Evolutionary conservation across 30 jellyfish, hydroid and myxozoan species (phyloP).

Genomic region (Hydractinia symbiolongicarpus): DNA sequence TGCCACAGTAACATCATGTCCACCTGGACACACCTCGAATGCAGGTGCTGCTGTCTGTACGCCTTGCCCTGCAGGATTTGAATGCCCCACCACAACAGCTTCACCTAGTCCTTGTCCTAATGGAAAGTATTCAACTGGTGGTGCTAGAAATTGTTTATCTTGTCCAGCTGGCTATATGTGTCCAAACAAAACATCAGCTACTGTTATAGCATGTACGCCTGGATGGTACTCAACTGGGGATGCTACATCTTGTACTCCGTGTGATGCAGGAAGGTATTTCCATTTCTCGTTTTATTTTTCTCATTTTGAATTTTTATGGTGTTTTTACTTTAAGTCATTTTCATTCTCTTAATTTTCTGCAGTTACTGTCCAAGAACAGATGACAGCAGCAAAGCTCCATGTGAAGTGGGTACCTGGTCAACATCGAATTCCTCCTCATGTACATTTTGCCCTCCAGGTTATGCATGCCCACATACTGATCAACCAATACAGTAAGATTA

Average conservation of each 20-base stretch:
- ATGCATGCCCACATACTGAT: conserved; percentile 70
- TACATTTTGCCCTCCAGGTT: conserved; percentile 78
- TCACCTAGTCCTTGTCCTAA: conserved; percentile 58
- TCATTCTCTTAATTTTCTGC: neutral
- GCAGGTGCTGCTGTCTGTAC: conserved; percentile 34
- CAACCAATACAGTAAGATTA: conserved; percentile 43
- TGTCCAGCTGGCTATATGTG: conserved; percentile 91
- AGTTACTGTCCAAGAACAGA: conserved; percentile 81
- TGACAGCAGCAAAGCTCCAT: conserved; percentile 26
- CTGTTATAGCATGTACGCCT: conserved; percentile 43
- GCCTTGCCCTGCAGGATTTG: conserved; percentile 81
- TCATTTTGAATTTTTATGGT: neutral
- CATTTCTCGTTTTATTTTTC: neutral
- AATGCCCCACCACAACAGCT: conserved; percentile 57
- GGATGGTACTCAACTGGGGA: conserved; percentile 71
- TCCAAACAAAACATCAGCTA: conserved; percentile 56
- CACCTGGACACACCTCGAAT: neutral
- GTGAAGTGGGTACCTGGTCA: conserved; percentile 80
- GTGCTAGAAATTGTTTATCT: conserved; percentile 55
- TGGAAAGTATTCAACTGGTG: conserved; percentile 77
- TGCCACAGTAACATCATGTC: conserved; percentile 23
- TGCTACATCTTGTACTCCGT: conserved; percentile 60
- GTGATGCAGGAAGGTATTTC: conserved; percentile 88
- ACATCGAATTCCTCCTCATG: conserved; percentile 62
- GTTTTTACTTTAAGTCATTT: neutral